Base-by-base conservation (phyloP, 2,888 invertebrate species). In the Synanthedon vespiformis region DNA sequence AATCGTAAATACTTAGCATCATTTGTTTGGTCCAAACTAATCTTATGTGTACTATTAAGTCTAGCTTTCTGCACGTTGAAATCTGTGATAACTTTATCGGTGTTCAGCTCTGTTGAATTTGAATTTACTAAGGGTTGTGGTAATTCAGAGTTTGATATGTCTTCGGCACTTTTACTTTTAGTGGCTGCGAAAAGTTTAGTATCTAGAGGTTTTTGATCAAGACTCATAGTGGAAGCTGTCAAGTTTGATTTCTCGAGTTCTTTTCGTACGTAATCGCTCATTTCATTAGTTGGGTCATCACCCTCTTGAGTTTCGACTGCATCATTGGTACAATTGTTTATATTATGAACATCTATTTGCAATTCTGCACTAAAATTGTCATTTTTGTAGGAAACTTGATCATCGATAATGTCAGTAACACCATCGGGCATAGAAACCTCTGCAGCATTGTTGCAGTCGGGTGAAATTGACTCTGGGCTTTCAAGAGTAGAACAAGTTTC, bases 161-260 rank as follows among this genome's bases (percentile, higher is more conserved):
- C 80, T 60, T 86, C 86, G 51, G 75, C 83, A 54, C 85, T 86
- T 48, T 64, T 71, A 51, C 85, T 86, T 48, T 70, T 68, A 0
- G 67, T 58, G 0, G 72, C 68, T 54, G 75, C 74, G 50, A 62
- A 61, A 11, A 71, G 48, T 13, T 18, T 22, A 48, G 2, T 48
- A 18, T 48, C 22, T 16, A 12, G 61, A 6, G 49, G 50, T 13
- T 57, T 64, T 16, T 64, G 60, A 14, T 80, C 80, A 53, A 87
- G 65, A 56, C 84, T 85, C 12, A 70, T 58, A 1, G 78, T 75
- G 2, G 86, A 85, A 10, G 67, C 65, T n/a, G 77, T 67, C 3
- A 81, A 59, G 40, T 40, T 51, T 40, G 44, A 44, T 44, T 44
- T 44, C 13, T 44, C 13, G 44, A 44, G 44, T 44, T 13, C 44